Base-by-base conservation (phyloP, 1,140 invertebrate genomes). In the Drosophila eugracilis region DNA sequence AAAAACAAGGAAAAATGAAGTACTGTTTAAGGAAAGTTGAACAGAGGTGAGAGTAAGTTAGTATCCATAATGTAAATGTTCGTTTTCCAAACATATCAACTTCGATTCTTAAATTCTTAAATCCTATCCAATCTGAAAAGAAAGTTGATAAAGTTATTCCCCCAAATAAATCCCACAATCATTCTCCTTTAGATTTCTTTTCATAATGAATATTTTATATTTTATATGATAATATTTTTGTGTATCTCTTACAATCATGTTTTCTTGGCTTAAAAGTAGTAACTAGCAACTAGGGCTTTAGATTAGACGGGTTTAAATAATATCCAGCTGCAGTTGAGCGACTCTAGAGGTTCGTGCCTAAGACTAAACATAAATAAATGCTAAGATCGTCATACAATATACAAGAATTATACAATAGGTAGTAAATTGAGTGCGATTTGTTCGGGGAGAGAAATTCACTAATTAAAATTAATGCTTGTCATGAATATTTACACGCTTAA, bases 141-240 rank as follows among this genome's bases (percentile, higher is more conserved):
- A 37, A 2, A 17, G n/a, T n/a, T n/a, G n/a, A 12, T 32, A 14
- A 7, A 3, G 10, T 21, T 4, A 3, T 1, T 4, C 19, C 15
- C 34, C 4, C n/a, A 10, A 53, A 15, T 57, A 5, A 54, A 45
- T 59, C 28, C 12, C 12, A 7, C 36, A 26, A 22, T 50, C 19
- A 30, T 24, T 37, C 3, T 3, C n/a, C 45, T 52, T 36, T 6
- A n/a, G 28, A 32, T 67, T 70, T 74, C 48, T 54, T 63, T 77
- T 70, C 30, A 53, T 74, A 63, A 74, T 86, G 72, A 80, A 85
- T 85, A 85, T 85, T 86, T 85, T 81, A 86, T 86, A 77, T 85
- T 85, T 86, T 55, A 66, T 77, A 80, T 86, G 70, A 75, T 79
- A 55, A 70, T 85, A 80, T 86, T 77, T 80, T 62, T 65, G 45